Conservation (phyloP, 2,113 vertebrate genomes). For the Dromaius novaehollandiae region DNA sequence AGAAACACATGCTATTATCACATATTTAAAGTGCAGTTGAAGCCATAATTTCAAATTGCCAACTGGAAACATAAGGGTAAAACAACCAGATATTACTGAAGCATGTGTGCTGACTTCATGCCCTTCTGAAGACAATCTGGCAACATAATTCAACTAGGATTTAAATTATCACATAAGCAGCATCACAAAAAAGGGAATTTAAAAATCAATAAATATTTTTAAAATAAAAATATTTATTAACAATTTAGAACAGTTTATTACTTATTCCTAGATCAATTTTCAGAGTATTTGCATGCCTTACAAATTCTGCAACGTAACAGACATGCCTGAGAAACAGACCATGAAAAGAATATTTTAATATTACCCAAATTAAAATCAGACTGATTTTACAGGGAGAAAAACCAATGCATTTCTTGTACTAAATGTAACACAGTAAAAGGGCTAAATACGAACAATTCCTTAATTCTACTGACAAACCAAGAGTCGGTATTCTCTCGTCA, state of each 20-base stretch:
- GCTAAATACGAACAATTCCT: slow-evolving; percentile 20
- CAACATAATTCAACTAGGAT: slow-evolving; percentile 80
- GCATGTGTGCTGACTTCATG: slow-evolving; percentile 85
- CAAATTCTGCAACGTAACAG: neutral
- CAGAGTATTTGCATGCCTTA: neutral
- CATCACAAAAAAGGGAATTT: slow-evolving; percentile 23
- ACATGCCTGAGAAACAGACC: neutral
- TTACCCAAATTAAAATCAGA: neutral
- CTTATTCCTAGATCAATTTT: slow-evolving; percentile 44
- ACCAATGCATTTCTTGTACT: neutral
- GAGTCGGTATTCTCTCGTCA: neutral
- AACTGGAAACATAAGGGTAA: slow-evolving; percentile 86
- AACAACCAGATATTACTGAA: slow-evolving; percentile 86
- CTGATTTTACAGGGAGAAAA: neutral
- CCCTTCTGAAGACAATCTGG: slow-evolving; percentile 84
- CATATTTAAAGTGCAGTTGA: slow-evolving; percentile 88
- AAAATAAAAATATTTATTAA: slow-evolving; percentile 37
- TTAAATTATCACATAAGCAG: slow-evolving; percentile 77
- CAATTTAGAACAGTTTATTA: neutral
- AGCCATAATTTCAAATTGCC: slow-evolving; percentile 88
- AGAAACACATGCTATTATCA: slow-evolving; percentile 88
- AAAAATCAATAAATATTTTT: slow-evolving; percentile 21
- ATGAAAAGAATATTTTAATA: neutral
- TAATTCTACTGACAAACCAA: neutral
- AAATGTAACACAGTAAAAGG: neutral